Conservation (phyloP, 2,888 invertebrate species). For the Nephrocerus scutellatus region DNA sequence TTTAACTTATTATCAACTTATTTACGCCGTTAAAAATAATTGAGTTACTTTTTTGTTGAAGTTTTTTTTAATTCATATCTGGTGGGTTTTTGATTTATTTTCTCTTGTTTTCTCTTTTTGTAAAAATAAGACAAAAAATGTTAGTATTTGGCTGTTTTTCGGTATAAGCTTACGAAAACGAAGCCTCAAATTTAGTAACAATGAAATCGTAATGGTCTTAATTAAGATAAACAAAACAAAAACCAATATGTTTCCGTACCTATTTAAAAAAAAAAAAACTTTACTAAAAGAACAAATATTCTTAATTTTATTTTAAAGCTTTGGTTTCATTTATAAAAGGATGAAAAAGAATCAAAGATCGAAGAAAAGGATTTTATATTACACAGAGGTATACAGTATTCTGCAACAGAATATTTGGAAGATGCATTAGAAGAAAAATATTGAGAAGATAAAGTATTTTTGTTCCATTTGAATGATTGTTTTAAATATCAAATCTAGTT, state of each 20-base stretch:
- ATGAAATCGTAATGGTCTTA: background rate
- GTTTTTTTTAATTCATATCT: constrained; percentile 13
- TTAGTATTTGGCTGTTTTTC: constrained; percentile 8
- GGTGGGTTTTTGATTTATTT: constrained; percentile 21
- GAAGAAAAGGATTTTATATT: constrained; percentile 10
- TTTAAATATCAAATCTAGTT: constrained; percentile 9
- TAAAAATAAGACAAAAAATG: constrained; percentile 7
- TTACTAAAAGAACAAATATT: constrained; percentile 12
- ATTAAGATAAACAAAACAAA: background rate
- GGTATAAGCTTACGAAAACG: constrained; percentile 13
- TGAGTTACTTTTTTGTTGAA: too few species aligned
- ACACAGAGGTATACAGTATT: too few species aligned
- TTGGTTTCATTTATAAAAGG: constrained; percentile 23
- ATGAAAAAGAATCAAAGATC: constrained; percentile 17
- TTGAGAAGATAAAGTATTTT: constrained; percentile 5
- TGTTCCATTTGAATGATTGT: constrained; percentile 15
- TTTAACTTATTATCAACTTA: too few species aligned
- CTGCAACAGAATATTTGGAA: constrained; percentile 19
- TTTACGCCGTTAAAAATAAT: too few species aligned
- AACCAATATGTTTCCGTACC: constrained; percentile 8
- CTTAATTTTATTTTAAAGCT: constrained; percentile 23
- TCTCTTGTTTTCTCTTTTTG: constrained; percentile 1
- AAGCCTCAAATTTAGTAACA: constrained; percentile 16
- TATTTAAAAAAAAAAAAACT: constrained; percentile 8
- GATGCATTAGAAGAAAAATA: constrained; percentile 16